Evolutionary conservation across 2,888 invertebrate genomes (phyloP).

Genomic region (Mythimna impura): DNA sequence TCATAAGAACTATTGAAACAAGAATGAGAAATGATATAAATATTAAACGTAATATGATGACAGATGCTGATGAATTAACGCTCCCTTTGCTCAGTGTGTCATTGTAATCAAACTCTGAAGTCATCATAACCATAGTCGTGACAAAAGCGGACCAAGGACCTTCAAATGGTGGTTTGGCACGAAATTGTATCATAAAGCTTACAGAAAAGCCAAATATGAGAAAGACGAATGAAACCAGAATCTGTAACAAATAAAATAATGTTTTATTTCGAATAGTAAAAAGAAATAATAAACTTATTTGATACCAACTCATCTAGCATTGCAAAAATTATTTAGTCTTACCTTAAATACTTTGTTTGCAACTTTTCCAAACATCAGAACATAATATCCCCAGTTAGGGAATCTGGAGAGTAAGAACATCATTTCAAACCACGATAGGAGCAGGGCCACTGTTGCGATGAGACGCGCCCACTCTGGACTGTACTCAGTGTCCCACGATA

Average conservation of each 20-base stretch:
- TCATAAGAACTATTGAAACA: conserved; percentile 90
- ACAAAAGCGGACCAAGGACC: conserved; percentile 86
- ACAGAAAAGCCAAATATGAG: conserved; percentile 89
- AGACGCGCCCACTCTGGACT: conserved; percentile 81
- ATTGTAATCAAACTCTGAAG: conserved; percentile 90
- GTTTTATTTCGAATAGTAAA: not conserved
- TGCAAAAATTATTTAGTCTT: conserved; percentile 19
- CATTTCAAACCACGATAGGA: conserved; percentile 89
- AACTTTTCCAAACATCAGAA: conserved; percentile 90
- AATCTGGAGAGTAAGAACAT: conserved; percentile 89
- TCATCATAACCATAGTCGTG: conserved; percentile 91
- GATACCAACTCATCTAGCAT: not conserved
- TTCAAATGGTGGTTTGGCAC: conserved; percentile 83
- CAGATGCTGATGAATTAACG: conserved; percentile 74
- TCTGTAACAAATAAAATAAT: conserved; percentile 78
- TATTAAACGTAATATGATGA: conserved; percentile 82
- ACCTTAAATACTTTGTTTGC: conserved; percentile 89
- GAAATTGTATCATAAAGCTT: conserved; percentile 89
- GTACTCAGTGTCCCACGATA: conserved; percentile 60
- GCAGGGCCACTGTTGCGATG: conserved; percentile 85
- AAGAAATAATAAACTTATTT: not conserved
- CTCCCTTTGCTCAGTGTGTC: conserved; percentile 77
- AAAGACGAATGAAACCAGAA: conserved; percentile 84
- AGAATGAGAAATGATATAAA: conserved; percentile 88
- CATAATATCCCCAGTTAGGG: conserved; percentile 89